phyloP scores from a whole-genome alignment of 2,888 invertebrate species.

The Cotesia congregata region DNA sequence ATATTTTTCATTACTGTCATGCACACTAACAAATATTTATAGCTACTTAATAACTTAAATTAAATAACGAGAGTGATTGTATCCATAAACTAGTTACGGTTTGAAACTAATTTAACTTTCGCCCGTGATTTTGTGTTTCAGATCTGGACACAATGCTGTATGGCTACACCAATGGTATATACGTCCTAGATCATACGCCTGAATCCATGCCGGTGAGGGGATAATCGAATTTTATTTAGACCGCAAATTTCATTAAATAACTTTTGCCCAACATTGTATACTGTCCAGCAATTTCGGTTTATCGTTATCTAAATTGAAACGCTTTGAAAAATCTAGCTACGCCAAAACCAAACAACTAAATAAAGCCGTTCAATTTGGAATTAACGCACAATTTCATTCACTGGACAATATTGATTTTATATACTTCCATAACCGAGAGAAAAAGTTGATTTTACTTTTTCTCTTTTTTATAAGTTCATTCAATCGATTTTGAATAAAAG shows the following conservation, averaged over 20 bases:
- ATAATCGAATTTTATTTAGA: slow-evolving; percentile 31
- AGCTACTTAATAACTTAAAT: slow-evolving; percentile 30
- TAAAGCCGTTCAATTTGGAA: neutral
- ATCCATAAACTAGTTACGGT: neutral
- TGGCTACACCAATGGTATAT: slow-evolving; percentile 68
- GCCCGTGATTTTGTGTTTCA: slow-evolving; percentile 53
- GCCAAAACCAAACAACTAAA: neutral
- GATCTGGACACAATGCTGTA: slow-evolving; percentile 68
- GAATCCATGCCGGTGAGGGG: slow-evolving; percentile 66
- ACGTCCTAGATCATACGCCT: slow-evolving; percentile 67
- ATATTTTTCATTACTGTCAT: slow-evolving; percentile 5
- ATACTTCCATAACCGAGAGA: neutral
- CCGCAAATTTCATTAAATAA: slow-evolving; percentile 2
- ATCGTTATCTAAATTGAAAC: neutral
- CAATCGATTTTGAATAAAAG: no score
- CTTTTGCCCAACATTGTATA: neutral
- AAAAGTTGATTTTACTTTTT: neutral
- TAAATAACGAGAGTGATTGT: slow-evolving; percentile 30
- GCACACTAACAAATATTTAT: slow-evolving; percentile 12
- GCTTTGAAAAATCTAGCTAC: neutral
- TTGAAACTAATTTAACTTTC: slow-evolving; percentile 49
- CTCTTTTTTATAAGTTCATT: neutral
- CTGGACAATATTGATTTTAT: neutral
- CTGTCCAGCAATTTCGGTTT: neutral
- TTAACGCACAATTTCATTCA: neutral